Base-by-base conservation (phyloP, 2,888 invertebrate species). In the Eueremaeus valkanovi region DNA sequence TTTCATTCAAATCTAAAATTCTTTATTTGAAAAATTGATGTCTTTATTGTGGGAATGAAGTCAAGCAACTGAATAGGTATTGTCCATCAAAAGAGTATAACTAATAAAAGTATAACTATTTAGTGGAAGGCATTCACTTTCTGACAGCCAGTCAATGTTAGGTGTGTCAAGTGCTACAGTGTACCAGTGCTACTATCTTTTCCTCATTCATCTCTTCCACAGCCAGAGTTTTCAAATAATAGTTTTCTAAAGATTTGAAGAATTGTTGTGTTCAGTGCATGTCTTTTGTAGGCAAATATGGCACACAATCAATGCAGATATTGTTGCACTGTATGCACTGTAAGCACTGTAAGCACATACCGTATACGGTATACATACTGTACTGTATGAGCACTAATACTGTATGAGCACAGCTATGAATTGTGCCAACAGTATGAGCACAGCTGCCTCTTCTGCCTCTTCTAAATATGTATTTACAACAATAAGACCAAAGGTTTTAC, bases 161-260 rank as follows among this genome's bases (percentile, higher is more conserved):
- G 68, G 68, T 68, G 68, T 68, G 68, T 68, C 68, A 42, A 24
- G 68, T 68, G 68, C 68, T 68, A 68, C 68, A 42, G 42, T 68
- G 42, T 68, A 31, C 27, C 61, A 21, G 61, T 61, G 61, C 24
- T 36, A n/a, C 9, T 24, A 24, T n/a, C 68, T 68, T 42, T 63
- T 63, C 63, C 33, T 3, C 3, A 63, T 33, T 21, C 42, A 24
- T n/a, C 68, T 68, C 68, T 63, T 63, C 63, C 33, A 18, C 3
- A 63, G 63, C 33, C 6, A 1, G 2, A 42, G 36, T 24, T 68
- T 24, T 36, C 68, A 42, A 42, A 36, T 68, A 68, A 68, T 42
- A 68, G 68, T 21, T 63, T 68, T 42, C 8, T 33, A 68, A 68
- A 68, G 36, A 68, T n/a, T 40, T 21, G 27, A 24, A 68, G 42